These are phyloP conservation scores for Psittacula cyanocephala DNA, from an alignment of 2,113 vertebrate species.

Conservation along the genomic window DNA sequence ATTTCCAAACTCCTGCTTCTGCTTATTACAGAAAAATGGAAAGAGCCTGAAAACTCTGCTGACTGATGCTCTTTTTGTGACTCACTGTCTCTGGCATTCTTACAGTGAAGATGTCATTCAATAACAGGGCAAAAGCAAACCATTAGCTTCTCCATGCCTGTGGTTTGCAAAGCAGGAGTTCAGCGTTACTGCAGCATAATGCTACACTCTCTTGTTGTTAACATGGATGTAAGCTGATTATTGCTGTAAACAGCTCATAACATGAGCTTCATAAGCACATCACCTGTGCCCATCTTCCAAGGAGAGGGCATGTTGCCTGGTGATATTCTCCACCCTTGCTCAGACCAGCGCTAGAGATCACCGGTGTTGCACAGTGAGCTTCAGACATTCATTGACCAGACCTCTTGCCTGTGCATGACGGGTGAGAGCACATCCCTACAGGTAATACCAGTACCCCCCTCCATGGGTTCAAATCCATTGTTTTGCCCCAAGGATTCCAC, in stretches of 20 bases:
- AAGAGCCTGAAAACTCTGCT: conserved; percentile 11
- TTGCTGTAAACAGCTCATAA: background rate
- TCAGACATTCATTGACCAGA: background rate
- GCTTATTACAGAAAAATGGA: background rate
- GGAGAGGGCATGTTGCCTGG: background rate
- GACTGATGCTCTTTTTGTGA: background rate
- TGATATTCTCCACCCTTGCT: background rate
- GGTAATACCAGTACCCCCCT: background rate
- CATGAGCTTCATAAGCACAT: background rate
- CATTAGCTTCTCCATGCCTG: background rate
- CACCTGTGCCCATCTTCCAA: background rate
- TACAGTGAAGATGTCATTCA: background rate
- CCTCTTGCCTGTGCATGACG: background rate
- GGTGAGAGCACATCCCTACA: background rate
- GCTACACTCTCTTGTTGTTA: background rate
- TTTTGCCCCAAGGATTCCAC: background rate
- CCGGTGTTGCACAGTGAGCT: background rate
- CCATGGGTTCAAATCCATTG: background rate
- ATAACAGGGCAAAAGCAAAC: background rate
- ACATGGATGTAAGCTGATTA: background rate
- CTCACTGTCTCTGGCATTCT: background rate
- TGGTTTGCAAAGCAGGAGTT: background rate
- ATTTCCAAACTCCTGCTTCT: background rate
- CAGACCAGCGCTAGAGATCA: background rate
- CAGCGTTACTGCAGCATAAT: background rate